Percentiles rank a stretch among this genome's conserved stretches.
phyloP scores from a whole-genome alignment of 2,888 invertebrate genomes.

The Caenorhabditis wallacei region DNA sequence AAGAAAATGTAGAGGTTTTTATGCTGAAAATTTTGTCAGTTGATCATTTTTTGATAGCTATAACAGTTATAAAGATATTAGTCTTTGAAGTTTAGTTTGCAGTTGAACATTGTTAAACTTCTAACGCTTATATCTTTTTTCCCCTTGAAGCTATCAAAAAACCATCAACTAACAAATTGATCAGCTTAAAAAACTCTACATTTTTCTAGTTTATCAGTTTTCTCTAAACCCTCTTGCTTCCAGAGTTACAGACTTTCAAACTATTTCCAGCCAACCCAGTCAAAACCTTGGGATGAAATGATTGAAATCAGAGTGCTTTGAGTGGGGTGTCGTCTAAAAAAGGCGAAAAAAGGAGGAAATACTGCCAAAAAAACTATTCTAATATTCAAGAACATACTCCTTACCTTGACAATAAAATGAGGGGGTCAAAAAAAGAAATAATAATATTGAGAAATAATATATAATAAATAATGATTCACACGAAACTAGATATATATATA shows the following conservation, averaged over 20 bases:
- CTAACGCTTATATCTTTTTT: not conserved
- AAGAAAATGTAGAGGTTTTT: too few relatives aligned
- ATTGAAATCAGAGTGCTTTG: not conserved
- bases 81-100: too few relatives aligned
- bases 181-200: not conserved
- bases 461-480: constrained; percentile 18
- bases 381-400: constrained; percentile 10
- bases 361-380: constrained; percentile 17
- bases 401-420: not conserved
- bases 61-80: too few relatives aligned
- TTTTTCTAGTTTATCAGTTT: not conserved
- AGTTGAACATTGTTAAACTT: too few relatives aligned
- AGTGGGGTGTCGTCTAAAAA: not conserved
- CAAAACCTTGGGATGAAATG: too few relatives aligned
- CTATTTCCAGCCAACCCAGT: too few relatives aligned
- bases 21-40: not conserved
- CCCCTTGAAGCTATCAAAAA: not conserved
- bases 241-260: too few relatives aligned
- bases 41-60: not conserved
- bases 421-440: not conserved
- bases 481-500: constrained; percentile 32
- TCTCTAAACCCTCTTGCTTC: too few relatives aligned
- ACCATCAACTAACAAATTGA: not conserved
- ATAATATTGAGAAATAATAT: constrained; percentile 12
- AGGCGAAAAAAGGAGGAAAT: not conserved